Percentiles rank a stretch among this genome's conserved stretches.
Conservation (phyloP, 2,888 invertebrate species). For the Meganola albula region DNA sequence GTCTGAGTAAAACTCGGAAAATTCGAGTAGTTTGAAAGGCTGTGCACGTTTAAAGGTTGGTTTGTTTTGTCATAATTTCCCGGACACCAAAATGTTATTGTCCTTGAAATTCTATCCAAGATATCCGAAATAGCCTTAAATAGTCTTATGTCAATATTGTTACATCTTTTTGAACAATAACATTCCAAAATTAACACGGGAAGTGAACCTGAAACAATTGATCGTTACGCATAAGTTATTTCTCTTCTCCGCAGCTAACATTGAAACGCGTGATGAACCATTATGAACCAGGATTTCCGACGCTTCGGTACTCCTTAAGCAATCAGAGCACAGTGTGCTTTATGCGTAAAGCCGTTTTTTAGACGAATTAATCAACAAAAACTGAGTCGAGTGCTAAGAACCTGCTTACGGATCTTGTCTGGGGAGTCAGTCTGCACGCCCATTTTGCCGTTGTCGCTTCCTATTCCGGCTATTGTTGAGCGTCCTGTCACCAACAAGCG, state of each 20-base stretch:
- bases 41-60: too few species aligned
- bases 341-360: constrained; percentile 50
- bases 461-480: constrained; percentile 75
- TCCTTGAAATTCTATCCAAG: too few species aligned
- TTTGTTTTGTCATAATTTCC: too few species aligned
- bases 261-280: constrained; percentile 28
- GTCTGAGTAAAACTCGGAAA: too few species aligned
- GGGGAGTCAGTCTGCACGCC: constrained; percentile 53
- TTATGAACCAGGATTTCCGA: constrained; percentile 66
- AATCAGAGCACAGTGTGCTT: constrained; percentile 44
- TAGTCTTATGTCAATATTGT: too few species aligned
- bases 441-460: constrained; percentile 66
- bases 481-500: constrained; percentile 61
- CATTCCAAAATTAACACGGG: neutral
- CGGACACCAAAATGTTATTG: too few species aligned
- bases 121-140: too few species aligned
- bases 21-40: too few species aligned
- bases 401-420: constrained; percentile 65
- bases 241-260: constrained; percentile 11
- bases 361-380: constrained; percentile 45
- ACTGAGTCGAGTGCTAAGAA: constrained; percentile 47
- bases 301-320: constrained; percentile 26
- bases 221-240: constrained; percentile 14
- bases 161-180: neutral
- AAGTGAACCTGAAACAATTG: constrained; percentile 11